Conservation (phyloP, 2,797 vertebrate genomes). For the Orestias chungarensis region DNA sequence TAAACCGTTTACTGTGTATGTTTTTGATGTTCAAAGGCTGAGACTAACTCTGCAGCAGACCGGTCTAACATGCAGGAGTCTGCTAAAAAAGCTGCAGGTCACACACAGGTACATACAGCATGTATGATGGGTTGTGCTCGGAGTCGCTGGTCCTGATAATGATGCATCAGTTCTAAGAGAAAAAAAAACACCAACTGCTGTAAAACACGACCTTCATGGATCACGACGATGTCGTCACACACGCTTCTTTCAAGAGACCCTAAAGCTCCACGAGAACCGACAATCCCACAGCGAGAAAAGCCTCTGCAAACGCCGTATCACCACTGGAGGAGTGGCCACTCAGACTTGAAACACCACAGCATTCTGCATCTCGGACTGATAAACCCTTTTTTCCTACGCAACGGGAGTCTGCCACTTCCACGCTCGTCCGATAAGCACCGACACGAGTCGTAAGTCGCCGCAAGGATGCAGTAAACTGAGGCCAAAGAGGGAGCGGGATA, state of each 20-base stretch:
- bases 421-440: constrained; percentile 57
- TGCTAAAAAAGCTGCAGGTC: too few species aligned
- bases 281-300: constrained; percentile 44
- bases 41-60: too few species aligned
- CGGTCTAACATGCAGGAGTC: too few species aligned
- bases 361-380: constrained; percentile 26
- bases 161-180: too few species aligned
- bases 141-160: too few species aligned
- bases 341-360: constrained; percentile 43
- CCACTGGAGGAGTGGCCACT: constrained; percentile 55
- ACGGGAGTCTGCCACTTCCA: constrained; percentile 53
- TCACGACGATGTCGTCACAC: constrained; percentile 34
- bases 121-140: too few species aligned
- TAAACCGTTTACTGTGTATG: too few species aligned
- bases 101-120: too few species aligned
- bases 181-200: too few species aligned
- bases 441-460: constrained; percentile 55
- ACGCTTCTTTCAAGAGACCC: constrained; percentile 41
- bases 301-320: constrained; percentile 41
- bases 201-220: constrained; percentile 39
- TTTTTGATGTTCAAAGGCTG: too few species aligned
- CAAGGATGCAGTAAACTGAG: constrained; percentile 44
- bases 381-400: constrained; percentile 29
- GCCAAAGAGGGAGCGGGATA: constrained; percentile 32
- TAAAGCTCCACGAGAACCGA: constrained; percentile 44